Conservation (phyloP, 1,140 invertebrate genomes). For the Micrasema longulum region DNA sequence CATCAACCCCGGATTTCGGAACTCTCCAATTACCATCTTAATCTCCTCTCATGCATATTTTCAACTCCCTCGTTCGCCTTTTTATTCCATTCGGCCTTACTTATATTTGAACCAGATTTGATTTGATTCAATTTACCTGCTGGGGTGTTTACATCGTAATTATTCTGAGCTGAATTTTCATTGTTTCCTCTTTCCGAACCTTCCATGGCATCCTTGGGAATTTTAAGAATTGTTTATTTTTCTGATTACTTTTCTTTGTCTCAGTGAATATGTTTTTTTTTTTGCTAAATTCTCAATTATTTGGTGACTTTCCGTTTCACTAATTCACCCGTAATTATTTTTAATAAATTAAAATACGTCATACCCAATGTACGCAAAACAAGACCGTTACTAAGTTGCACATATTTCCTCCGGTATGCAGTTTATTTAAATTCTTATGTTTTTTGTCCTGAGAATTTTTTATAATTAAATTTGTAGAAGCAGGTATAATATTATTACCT, state of each 20-base stretch:
- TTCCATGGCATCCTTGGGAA: not conserved
- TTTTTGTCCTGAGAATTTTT: no score
- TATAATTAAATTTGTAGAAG: no score
- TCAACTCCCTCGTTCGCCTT: constrained; percentile 6
- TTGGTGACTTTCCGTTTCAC: no score
- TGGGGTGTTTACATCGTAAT: constrained; percentile 28
- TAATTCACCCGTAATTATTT: no score
- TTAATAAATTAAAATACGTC: no score
- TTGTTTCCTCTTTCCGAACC: constrained; percentile 4
- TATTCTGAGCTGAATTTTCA: constrained; percentile 20
- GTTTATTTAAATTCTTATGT: no score
- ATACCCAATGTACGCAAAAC: no score
- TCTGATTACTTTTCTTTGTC: not conserved
- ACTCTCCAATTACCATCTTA: constrained; percentile 30
- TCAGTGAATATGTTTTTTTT: not conserved
- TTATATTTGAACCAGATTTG: constrained; percentile 22
- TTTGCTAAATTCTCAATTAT: no score
- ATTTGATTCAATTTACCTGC: constrained; percentile 32
- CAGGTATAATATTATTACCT: no score
- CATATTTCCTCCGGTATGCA: no score
- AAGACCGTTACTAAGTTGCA: no score
- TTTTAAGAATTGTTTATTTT: not conserved
- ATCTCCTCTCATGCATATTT: not conserved
- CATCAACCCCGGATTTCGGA: not conserved
- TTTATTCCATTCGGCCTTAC: not conserved